Percentiles rank a stretch among this genome's conserved stretches.
Conservation (phyloP, 2,113 vertebrate genomes). For the Paramisgurnus dabryanus region DNA sequence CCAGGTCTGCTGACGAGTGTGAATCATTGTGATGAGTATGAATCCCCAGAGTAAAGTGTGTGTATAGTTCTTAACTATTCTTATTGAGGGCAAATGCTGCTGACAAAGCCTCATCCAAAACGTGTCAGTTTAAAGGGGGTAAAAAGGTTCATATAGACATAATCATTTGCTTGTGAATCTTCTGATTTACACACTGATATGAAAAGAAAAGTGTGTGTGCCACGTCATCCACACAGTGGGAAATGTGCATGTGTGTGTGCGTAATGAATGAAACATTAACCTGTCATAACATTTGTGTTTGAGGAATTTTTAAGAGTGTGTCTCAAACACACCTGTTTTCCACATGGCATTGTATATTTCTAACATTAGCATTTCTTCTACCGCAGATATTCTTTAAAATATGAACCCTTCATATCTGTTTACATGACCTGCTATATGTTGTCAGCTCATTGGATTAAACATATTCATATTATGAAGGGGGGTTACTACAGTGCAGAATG, state of each 20-base stretch:
- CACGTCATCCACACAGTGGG: slow-evolving; percentile 8
- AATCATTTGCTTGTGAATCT: no score
- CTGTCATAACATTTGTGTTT: slow-evolving; percentile 9
- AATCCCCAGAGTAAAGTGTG: slow-evolving; percentile 34
- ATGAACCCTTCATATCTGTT: not conserved
- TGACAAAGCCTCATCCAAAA: no score
- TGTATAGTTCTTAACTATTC: not conserved
- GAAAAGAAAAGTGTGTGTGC: not conserved
- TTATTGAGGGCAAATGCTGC: no score
- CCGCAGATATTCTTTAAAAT: not conserved
- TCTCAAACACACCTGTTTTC: not conserved
- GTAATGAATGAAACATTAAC: slow-evolving; percentile 14
- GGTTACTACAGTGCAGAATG: slow-evolving; percentile 11
- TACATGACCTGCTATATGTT: not conserved
- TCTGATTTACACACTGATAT: no score
- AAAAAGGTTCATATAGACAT: no score
- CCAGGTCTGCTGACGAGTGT: slow-evolving; percentile 43
- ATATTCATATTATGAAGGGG: not conserved
- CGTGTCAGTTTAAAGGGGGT: no score
- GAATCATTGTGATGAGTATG: slow-evolving; percentile 31
- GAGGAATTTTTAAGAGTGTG: slow-evolving; percentile 26
- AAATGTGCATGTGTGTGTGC: slow-evolving; percentile 24
- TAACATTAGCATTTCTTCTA: no score
- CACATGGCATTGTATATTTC: not conserved
- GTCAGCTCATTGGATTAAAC: not conserved